These are phyloP conservation scores for Lophius americanus DNA, from an alignment of 2,797 vertebrate species.

Conservation along the genomic window DNA sequence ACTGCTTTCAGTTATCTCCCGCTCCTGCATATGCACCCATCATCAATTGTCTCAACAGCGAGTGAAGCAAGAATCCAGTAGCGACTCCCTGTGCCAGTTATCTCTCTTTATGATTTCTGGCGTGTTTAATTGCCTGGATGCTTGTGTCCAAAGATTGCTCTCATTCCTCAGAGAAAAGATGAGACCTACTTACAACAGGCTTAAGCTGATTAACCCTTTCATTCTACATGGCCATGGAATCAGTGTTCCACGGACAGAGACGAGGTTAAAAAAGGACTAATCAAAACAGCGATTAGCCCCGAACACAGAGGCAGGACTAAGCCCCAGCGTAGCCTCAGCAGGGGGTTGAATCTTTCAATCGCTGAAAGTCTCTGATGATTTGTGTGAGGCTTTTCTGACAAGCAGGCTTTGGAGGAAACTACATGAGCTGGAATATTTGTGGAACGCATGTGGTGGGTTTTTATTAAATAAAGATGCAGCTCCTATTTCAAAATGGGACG, in stretches of 20 bases:
- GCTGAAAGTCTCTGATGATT: constrained; percentile 41
- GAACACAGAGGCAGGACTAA: constrained; percentile 68
- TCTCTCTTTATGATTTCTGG: constrained; percentile 66
- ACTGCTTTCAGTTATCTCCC: constrained; percentile 33
- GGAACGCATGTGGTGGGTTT: constrained; percentile 37
- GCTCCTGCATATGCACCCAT: constrained; percentile 27
- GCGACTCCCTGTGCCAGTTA: constrained; percentile 64
- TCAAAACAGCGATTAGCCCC: constrained; percentile 82
- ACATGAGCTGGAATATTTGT: constrained; percentile 35
- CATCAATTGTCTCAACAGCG: constrained; percentile 33
- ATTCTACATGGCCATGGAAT: constrained; percentile 71
- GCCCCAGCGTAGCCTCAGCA: constrained; percentile 63
- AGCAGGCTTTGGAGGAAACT: constrained; percentile 28
- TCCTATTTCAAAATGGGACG: constrained; percentile 45
- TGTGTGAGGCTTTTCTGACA: constrained; percentile 33
- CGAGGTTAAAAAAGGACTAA: constrained; percentile 73
- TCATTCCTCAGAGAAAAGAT: constrained; percentile 70
- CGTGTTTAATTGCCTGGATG: constrained; percentile 81
- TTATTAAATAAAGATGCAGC: constrained; percentile 50
- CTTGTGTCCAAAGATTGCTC: constrained; percentile 68
- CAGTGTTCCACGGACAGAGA: constrained; percentile 67
- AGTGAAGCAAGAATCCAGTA: constrained; percentile 39
- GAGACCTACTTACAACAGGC: constrained; percentile 80
- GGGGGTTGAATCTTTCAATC: constrained; percentile 64
- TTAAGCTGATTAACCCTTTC: constrained; percentile 84